A percentile compares a stretch with the other conserved stretches of the same genome.
These are phyloP conservation scores for Dermochelys coriacea DNA, from an alignment of 2,797 vertebrate genomes.

Conservation along the genomic window DNA sequence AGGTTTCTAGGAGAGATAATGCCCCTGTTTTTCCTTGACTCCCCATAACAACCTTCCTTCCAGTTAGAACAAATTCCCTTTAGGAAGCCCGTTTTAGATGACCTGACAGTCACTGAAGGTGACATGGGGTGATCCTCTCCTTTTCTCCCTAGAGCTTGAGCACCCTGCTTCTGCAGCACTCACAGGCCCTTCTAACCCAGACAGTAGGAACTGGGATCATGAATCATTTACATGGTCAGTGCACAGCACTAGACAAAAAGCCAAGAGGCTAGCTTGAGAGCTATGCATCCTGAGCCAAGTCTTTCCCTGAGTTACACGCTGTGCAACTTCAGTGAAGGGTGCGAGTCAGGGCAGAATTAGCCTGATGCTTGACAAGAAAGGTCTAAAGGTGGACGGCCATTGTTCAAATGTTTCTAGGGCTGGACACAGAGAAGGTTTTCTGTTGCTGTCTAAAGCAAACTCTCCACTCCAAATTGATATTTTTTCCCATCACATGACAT, in stretches of 20 bases:
- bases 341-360: not conserved
- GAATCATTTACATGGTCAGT: not conserved
- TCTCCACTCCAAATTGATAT: slow-evolving; percentile 4
- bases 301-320: not conserved
- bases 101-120: not conserved
- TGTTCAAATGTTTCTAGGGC: not conserved
- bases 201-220: accelerated
- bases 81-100: not conserved
- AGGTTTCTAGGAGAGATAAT: not conserved
- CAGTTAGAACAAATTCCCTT: not conserved
- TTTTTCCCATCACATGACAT: not conserved
- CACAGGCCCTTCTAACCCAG: not conserved
- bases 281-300: not conserved
- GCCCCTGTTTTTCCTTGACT: not conserved
- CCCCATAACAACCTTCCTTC: not conserved
- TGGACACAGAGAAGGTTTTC: not conserved
- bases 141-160: not conserved
- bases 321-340: not conserved
- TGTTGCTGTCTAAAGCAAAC: not conserved
- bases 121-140: not conserved
- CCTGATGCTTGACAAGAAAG: not conserved
- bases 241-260: accelerated
- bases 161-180: not conserved
- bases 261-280: not conserved
- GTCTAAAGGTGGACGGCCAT: not conserved